phyloP scores from a whole-genome alignment of 2,113 vertebrate genomes.

The Egretta garzetta region DNA sequence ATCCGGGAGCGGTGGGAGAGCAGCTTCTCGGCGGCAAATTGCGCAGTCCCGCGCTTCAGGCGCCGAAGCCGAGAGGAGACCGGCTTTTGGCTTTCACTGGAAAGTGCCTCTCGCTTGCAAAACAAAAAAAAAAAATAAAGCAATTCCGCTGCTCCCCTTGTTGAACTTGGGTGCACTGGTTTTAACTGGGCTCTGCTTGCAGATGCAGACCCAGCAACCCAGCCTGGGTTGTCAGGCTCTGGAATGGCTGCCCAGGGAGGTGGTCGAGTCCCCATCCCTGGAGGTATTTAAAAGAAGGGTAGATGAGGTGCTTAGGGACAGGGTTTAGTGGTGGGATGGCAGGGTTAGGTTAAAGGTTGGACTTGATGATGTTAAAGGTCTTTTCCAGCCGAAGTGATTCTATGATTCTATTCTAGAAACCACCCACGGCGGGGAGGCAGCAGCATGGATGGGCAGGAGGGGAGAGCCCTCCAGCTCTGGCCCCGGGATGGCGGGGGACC shows the following conservation, averaged over 20 bases:
- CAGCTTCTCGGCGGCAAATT: slow-evolving; percentile 32
- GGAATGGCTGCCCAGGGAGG: too few relatives aligned
- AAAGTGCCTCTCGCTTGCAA: rapidly evolving
- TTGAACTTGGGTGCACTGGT: neutral
- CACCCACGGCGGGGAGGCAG: neutral
- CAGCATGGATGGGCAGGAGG: neutral
- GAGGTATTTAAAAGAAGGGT: too few relatives aligned
- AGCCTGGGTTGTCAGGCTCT: too few relatives aligned
- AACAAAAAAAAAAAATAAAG: neutral
- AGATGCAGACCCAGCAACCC: neutral
- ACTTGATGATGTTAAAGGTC: too few relatives aligned
- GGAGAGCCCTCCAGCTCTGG: rapidly evolving
- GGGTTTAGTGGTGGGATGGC: too few relatives aligned
- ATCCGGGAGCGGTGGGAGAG: slow-evolving; percentile 48
- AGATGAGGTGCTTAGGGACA: too few relatives aligned
- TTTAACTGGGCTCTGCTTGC: neutral
- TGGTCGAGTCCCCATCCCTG: too few relatives aligned
- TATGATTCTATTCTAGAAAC: neutral
- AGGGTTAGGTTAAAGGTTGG: too few relatives aligned
- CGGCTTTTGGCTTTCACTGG: neutral
- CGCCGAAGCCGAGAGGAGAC: neutral
- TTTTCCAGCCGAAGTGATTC: too few relatives aligned
- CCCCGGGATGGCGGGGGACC: neutral
- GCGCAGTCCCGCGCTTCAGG: neutral
- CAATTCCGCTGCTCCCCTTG: rapidly evolving